Evolutionary conservation across 2,797 vertebrate genomes (phyloP), one percentile per base, ranked within the genome.

Genomic region (Ateles fusciceps): DNA sequence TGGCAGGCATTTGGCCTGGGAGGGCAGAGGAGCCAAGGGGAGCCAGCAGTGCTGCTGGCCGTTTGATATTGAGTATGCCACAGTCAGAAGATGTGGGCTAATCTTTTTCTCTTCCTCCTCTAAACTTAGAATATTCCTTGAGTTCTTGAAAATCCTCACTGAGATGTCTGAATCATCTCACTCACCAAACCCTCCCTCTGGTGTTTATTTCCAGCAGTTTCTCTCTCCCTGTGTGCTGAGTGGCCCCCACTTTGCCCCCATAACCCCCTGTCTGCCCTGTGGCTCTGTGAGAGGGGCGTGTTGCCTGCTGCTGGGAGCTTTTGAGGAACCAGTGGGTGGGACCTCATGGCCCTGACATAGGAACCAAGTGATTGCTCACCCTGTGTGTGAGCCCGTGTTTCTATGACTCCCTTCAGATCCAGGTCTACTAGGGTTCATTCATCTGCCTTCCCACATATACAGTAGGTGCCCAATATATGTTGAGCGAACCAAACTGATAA

Each of bases 61-160:
- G 87, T 36, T 30, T 3, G 15, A 17, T n/a, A 44, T 2, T 7
- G 52, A 26, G 4, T 42, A 1, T 7, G 39, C 39, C 36, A 7
- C 44, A 3, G 39, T 71, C 1, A 19, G 81, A 84, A 85, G 64
- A 0, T 7, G 61, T 84, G 57, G 59, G 92, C 12, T 7, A 50
- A 7, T 48, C 59, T 50, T 46, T 30, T 4, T 8, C 74, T 59
- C 78, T 28, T 78, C 42, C 68, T 89, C 75, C 55, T 76, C 91
- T 28, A 75, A 91, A 87, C 84, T 85, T 89, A 76, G 93, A 93
- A 59, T 88, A 46, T 90, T 93, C 94, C 94, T 91, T 46, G 86
- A 95, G 91, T 85, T 94, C 83, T 92, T 94, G 81, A 88, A 76
- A 71, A 75, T 80, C 68, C 84, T 94, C 83, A 12, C 91, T 75